phyloP scores from a whole-genome alignment of 2,888 invertebrate genomes.

The Panopea generosa region DNA sequence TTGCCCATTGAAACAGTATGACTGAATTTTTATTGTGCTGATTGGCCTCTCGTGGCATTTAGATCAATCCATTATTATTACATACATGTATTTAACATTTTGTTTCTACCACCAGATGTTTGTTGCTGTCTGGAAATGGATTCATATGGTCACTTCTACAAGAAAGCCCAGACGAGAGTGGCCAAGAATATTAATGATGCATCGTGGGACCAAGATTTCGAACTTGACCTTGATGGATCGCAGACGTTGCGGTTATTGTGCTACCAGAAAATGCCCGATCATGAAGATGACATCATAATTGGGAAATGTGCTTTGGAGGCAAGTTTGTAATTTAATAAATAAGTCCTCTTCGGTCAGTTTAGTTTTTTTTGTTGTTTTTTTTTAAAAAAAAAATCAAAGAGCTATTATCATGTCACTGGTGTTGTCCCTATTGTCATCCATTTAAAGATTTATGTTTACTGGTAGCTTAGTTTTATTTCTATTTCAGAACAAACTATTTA shows the following conservation, averaged over 20 bases:
- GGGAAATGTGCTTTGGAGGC: conserved; percentile 95
- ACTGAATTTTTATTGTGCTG: too few species aligned
- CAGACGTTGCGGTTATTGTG: conserved; percentile 94
- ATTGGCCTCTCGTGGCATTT: not conserved
- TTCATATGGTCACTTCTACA: conserved; percentile 97
- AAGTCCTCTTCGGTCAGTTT: too few species aligned
- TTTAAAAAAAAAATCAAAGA: too few species aligned
- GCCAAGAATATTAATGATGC: conserved; percentile 88
- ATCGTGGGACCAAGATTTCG: conserved; percentile 95
- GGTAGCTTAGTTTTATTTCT: too few species aligned
- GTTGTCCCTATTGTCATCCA: too few species aligned
- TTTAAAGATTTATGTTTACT: too few species aligned
- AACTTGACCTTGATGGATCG: conserved; percentile 97
- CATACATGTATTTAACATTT: not conserved
- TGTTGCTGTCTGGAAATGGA: conserved; percentile 96
- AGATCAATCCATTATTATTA: not conserved
- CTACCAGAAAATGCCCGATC: conserved; percentile 90
- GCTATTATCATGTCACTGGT: too few species aligned
- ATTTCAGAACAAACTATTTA: too few species aligned
- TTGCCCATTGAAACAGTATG: too few species aligned
- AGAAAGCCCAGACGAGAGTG: conserved; percentile 95
- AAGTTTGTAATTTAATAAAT: too few species aligned
- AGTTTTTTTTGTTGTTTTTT: too few species aligned
- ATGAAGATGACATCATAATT: conserved; percentile 81
- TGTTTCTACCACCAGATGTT: conserved; percentile 89